These are phyloP conservation scores for Synanthedon myopaeformis DNA, from an alignment of 2,888 invertebrate genomes.

Conservation along the genomic window DNA sequence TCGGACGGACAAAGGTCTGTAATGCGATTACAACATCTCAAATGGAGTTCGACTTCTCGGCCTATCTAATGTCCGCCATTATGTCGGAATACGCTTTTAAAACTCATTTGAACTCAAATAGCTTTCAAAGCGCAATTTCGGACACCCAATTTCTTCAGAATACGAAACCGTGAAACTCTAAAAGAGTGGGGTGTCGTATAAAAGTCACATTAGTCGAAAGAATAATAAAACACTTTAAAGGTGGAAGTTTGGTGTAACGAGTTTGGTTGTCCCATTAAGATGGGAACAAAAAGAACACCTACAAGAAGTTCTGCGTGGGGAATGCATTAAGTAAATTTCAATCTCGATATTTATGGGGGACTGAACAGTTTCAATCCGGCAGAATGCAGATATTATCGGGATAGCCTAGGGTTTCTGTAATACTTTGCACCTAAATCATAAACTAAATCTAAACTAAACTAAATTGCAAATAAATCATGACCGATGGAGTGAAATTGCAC, in stretches of 20 bases:
- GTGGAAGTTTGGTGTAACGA: constrained; percentile 18
- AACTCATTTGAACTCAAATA: constrained; percentile 10
- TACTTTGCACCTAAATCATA: too few relatives aligned
- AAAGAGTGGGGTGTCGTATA: neutral
- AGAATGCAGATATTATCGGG: too few relatives aligned
- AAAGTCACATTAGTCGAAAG: constrained; percentile 11
- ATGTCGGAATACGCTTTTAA: constrained; percentile 6
- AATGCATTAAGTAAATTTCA: too few relatives aligned
- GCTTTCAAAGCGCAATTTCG: constrained; percentile 8
- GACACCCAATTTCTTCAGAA: constrained; percentile 9
- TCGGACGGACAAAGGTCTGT: constrained; percentile 19
- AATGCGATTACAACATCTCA: constrained; percentile 10
- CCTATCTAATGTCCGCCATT: constrained; percentile 15
- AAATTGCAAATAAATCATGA: too few relatives aligned
- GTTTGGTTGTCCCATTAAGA: constrained; percentile 6
- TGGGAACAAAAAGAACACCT: neutral
- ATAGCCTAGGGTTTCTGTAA: too few relatives aligned
- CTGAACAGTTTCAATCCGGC: too few relatives aligned
- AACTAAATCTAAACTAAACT: too few relatives aligned
- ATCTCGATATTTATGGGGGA: too few relatives aligned
- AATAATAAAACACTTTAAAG: constrained; percentile 21
- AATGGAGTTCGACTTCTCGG: constrained; percentile 7
- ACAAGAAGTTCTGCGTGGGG: too few relatives aligned
- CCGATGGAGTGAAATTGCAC: too few relatives aligned
- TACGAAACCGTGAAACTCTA: constrained; percentile 10